Percentiles rank a stretch among this genome's conserved stretches.
These are phyloP conservation scores for Hemiprocne comata DNA, from an alignment of 2,113 vertebrate genomes.

Conservation along the genomic window DNA sequence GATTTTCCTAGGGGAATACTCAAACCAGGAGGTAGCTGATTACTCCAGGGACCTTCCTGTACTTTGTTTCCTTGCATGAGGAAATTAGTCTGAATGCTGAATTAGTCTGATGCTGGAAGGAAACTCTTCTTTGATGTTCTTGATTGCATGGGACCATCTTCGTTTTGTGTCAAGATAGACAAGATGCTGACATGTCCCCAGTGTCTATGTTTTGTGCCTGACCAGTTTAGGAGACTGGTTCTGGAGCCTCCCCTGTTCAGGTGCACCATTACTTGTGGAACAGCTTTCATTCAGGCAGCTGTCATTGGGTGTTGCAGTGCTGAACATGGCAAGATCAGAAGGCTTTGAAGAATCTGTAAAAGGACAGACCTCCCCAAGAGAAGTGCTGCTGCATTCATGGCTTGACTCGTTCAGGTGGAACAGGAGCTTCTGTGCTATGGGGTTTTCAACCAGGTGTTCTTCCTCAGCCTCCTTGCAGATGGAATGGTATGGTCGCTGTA, in stretches of 20 bases:
- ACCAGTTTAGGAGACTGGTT: background rate
- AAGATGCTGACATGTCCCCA: background rate
- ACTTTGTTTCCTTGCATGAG: background rate
- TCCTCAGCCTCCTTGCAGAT: background rate
- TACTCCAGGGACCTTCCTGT: background rate
- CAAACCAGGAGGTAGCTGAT: background rate
- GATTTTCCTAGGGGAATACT: background rate
- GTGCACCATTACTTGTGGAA: background rate
- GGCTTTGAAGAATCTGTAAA: background rate
- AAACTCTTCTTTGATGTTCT: background rate
- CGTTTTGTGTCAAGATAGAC: background rate
- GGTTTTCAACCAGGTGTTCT: background rate
- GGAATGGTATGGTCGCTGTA: background rate
- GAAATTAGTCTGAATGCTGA: background rate
- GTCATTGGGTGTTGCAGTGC: background rate
- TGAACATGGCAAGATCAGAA: background rate
- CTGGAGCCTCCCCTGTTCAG: background rate
- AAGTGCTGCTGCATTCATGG: background rate
- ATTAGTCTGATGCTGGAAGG: background rate
- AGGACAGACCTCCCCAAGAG: background rate
- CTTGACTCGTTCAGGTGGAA: background rate
- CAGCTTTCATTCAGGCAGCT: background rate
- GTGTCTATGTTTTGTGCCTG: background rate
- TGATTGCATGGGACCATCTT: background rate
- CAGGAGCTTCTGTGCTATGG: background rate